Conservation (phyloP, 1,140 invertebrate species). For the Grapholita molesta region DNA sequence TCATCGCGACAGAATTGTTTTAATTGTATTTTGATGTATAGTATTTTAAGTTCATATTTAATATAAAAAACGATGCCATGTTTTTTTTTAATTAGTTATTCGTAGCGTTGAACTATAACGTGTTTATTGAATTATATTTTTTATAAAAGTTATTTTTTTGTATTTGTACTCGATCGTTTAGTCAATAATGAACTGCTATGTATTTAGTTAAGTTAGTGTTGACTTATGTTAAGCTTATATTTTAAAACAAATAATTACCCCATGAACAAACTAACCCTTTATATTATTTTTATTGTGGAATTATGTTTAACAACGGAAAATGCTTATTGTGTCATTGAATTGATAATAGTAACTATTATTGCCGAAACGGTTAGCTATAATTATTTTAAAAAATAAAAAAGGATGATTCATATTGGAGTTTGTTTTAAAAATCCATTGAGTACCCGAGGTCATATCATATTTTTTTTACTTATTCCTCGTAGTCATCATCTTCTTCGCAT, state of each 20-base stretch:
- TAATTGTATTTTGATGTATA: constrained; percentile 39
- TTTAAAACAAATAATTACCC: constrained; percentile 50
- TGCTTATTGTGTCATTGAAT: constrained; percentile 76
- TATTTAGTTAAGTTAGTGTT: constrained; percentile 66
- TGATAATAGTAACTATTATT: constrained; percentile 71
- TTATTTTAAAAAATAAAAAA: constrained; percentile 78
- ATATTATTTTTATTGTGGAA: constrained; percentile 57
- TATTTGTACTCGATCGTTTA: constrained; percentile 55
- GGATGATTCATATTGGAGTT: constrained; percentile 67
- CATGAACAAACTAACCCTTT: constrained; percentile 66
- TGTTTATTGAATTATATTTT: constrained; percentile 75
- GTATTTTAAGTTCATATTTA: constrained; percentile 48
- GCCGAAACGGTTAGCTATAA: constrained; percentile 77
- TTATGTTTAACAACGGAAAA: constrained; percentile 72
- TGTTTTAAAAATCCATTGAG: constrained; percentile 46
- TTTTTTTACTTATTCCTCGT: too few species aligned
- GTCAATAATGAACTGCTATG: constrained; percentile 55
- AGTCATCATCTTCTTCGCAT: too few species aligned
- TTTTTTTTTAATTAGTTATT: constrained; percentile 58
- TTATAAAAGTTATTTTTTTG: constrained; percentile 68
- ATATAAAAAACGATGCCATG: constrained; percentile 67
- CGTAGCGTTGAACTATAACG: constrained; percentile 50
- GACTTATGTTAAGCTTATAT: constrained; percentile 60
- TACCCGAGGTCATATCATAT: too few species aligned
- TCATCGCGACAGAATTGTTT: constrained; percentile 49